Base-by-base conservation (phyloP, 1,140 invertebrate species). In the Camponotus pennsylvanicus region DNA sequence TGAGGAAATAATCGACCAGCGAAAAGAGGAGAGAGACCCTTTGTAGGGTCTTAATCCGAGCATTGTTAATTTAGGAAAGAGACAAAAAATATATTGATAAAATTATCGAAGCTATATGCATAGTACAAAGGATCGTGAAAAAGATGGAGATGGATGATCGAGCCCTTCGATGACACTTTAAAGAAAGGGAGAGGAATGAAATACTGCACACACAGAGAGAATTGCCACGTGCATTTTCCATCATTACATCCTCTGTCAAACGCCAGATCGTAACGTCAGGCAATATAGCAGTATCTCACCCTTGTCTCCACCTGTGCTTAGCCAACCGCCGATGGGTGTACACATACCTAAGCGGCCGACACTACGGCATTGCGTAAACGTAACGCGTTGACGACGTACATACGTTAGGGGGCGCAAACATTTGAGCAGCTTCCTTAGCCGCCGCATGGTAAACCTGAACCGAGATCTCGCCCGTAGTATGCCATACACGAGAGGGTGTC, bases 351-450 rank as follows among this genome's bases (percentile, higher is more conserved):
- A 42, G 73, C 75, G 59, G 78, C 86, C 86, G 80, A 89, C 75
- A 90, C 75, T 64, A 55, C 63, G 63, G 52, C 86, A 40, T 57
- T 84, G 75, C 89, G 89, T 87, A 85, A 89, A 89, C 86, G 89
- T 55, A 67, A 64, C 61, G 61, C 57, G 71, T 85, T 73, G 85
- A 83, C 40, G 69, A 73, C 69, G 40, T 61, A 73, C 69, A 27
- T 61, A 83, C 69, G 69, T 83, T 61, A 75, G 75, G 59, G 69
- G 61, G 15, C 27, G 88, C 88, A 89, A 90, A 90, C 89, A 90
- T 90, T 90, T 89, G 89, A 78, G 79, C 80, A 89, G 78, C 79
- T 90, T 88, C 76, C 89, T 90, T 77, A 52, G 80, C 59, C 69
- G 69, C 69, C 49, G 21, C 40, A 21, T 40, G 21, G 59, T 67